Evolutionary conservation across 2,113 vertebrate genomes (phyloP).

Genomic region (Muntiacus muntjak): DNA sequence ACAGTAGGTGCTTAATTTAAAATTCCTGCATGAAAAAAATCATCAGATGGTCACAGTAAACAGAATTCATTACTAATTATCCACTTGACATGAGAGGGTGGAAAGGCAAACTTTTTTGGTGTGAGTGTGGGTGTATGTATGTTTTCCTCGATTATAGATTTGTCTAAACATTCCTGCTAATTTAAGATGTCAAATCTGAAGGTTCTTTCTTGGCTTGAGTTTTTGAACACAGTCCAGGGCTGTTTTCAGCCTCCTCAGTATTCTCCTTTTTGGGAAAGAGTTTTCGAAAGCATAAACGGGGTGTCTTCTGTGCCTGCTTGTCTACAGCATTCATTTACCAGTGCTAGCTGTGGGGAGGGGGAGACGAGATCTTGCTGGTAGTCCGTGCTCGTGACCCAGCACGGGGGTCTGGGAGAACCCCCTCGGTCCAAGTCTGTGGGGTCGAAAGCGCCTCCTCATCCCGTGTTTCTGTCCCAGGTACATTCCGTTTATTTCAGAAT

Average conservation of each 20-base stretch:
- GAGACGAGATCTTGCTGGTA: neutral
- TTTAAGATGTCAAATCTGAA: constrained; percentile 65
- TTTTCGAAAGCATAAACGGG: neutral
- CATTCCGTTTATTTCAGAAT: neutral
- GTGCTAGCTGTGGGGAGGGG: neutral
- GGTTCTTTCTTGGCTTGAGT: constrained; percentile 62
- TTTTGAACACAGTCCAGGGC: constrained; percentile 59
- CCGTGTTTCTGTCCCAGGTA: neutral
- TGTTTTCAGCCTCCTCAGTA: constrained; percentile 33
- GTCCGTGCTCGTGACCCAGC: neutral
- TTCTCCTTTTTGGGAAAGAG: neutral
- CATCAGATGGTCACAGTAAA: neutral
- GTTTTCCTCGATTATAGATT: constrained; percentile 62
- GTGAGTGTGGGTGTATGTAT: constrained; percentile 64
- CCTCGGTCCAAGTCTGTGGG: neutral
- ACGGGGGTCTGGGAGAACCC: neutral
- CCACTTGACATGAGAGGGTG: neutral
- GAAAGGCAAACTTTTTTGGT: constrained; percentile 19
- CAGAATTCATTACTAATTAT: constrained; percentile 14
- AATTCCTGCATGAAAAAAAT: neutral
- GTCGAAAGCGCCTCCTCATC: neutral
- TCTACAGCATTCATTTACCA: neutral
- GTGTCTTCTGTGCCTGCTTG: neutral
- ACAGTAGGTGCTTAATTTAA: neutral
- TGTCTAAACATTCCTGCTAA: constrained; percentile 70